Base-by-base conservation (phyloP, 2,888 invertebrate genomes). In the Galerucella pusilla region DNA sequence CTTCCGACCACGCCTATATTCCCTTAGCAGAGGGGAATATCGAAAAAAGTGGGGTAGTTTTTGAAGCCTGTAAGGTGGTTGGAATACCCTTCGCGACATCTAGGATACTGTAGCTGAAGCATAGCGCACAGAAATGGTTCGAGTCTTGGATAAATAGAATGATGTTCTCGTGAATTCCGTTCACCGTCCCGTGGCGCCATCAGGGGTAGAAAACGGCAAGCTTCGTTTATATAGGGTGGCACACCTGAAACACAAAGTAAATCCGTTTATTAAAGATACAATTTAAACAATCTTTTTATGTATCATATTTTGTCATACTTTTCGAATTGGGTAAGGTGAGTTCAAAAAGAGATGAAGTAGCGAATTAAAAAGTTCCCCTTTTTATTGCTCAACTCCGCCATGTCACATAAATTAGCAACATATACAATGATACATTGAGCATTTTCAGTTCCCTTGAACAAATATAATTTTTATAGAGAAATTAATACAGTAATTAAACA, bases 1-100 rank as follows among this genome's bases (percentile, higher is more conserved):
- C 82, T 78, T 77, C 75, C 76, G 81, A 81, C 84, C 85, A 84
- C 85, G 84, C 85, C 85, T 68, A 64, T 83, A 82, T 80, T 73
- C 77, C 76, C 78, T 72, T 65, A 68, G 76, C 70, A 71, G 80
- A 80, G 81, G 82, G 81, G 80, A 78, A 78, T 49, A 16, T 42
- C 54, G 68, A 45, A 68, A 69, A 68, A 79, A 79, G 78, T 77
- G 80, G 82, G 81, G 82, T 76, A 74, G 73, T 73, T 76, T 78
- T 75, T 74, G 49, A 25, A 16, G 28, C 42, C 59, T 61, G 71
- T 46, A 28, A 60, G 67, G 76, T 45, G 73, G 71, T 69, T 63
- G 65, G 60, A 75, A 66, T n/a, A 16, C 57, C 12, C 28, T 35
- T 59, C 0, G 74, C 78, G 82, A 64, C 82, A 81, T 79, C 83